Percentiles rank a stretch among this genome's conserved stretches.
Evolutionary conservation across 2,797 vertebrate species (phyloP).

Genomic region (Eulemur rubriventer): DNA sequence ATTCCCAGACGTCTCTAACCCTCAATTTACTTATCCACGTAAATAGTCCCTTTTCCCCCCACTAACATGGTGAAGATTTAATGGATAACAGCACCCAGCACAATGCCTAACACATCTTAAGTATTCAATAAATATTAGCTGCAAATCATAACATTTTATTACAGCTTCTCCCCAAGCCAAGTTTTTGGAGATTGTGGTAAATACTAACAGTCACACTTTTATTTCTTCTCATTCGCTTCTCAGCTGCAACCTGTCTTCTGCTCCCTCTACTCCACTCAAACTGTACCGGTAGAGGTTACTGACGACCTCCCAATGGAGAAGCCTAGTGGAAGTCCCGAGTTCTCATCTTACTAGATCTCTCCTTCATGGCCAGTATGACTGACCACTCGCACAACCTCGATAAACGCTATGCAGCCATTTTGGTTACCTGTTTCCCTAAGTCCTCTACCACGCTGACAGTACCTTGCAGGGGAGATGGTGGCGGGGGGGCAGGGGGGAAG

Average conservation of each 20-base stretch:
- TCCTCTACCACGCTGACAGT: neutral
- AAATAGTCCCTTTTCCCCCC: neutral
- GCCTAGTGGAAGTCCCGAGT: rapidly evolving
- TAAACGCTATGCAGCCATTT: rapidly evolving
- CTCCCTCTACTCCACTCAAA: neutral
- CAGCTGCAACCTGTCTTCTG: neutral
- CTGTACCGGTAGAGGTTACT: too few species aligned
- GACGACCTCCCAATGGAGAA: neutral
- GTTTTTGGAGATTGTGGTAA: neutral
- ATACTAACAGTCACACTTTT: neutral
- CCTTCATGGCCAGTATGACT: neutral
- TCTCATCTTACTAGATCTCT: neutral
- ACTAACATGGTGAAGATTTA: neutral
- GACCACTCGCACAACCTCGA: neutral
- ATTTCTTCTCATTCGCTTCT: neutral
- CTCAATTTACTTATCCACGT: neutral
- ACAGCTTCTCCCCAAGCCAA: neutral
- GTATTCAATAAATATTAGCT: neutral
- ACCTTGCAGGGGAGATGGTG: neutral
- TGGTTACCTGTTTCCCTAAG: neutral
- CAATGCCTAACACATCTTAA: neutral
- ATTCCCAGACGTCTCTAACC: neutral
- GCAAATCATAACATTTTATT: neutral
- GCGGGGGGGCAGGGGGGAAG: rapidly evolving
- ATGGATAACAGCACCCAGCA: neutral